Evolutionary conservation across 2,888 invertebrate species (phyloP).

Genomic region (Drosophila silvestris): DNA sequence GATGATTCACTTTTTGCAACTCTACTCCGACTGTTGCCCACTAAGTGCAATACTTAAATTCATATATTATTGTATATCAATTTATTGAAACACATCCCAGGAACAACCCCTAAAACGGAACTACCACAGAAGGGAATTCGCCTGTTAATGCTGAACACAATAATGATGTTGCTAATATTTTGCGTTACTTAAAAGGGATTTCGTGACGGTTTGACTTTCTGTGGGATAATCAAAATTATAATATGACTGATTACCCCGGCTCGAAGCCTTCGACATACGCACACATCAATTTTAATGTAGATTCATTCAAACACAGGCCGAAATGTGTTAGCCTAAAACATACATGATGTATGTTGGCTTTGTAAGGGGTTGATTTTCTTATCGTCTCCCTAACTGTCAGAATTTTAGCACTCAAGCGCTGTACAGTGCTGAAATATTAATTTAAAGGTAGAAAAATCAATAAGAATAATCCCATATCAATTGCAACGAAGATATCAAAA

Average conservation of each 20-base stretch:
- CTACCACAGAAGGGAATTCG: conserved; percentile 19
- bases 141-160: conserved; percentile 27
- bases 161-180: conserved; percentile 63
- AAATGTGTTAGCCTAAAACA: conserved; percentile 47
- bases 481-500: neutral
- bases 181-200: conserved; percentile 65
- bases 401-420: conserved; percentile 8
- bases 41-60: conserved; percentile 11
- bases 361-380: conserved; percentile 47
- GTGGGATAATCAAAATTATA: conserved; percentile 85
- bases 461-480: conserved; percentile 2
- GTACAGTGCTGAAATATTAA: conserved; percentile 17
- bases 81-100: neutral
- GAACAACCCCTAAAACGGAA: conserved; percentile 26
- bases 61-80: neutral
- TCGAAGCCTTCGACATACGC: conserved; percentile 54
- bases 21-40: neutral
- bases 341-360: conserved; percentile 39
- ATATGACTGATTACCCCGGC: conserved; percentile 84
- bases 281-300: conserved; percentile 42
- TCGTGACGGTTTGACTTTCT: conserved; percentile 84
- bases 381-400: conserved; percentile 16
- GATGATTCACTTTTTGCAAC: neutral
- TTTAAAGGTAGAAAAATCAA: neutral
- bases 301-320: neutral